Evolutionary conservation across 2,888 invertebrate species (phyloP).

Genomic region (Papilio demoleus): DNA sequence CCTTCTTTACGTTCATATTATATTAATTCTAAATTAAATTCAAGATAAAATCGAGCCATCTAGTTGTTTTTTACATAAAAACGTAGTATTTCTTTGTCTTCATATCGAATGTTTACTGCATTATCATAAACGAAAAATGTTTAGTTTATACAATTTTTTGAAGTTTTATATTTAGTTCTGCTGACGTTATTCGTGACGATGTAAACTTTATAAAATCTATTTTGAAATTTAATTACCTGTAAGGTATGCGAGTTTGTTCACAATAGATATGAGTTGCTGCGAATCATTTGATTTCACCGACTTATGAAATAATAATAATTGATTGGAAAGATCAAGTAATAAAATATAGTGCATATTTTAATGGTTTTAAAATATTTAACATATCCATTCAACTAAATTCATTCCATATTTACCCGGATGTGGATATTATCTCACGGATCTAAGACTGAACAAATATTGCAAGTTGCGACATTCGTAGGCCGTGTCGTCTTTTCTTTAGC

Average conservation of each 20-base stretch:
- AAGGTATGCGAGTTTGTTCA: slow-evolving; percentile 1
- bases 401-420: slow-evolving; percentile 27
- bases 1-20: too few relatives aligned
- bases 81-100: slow-evolving; percentile 1
- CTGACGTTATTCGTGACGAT: slow-evolving; percentile 26
- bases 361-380: neutral
- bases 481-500: neutral
- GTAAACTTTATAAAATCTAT: slow-evolving; percentile 15
- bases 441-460: slow-evolving; percentile 2
- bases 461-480: slow-evolving; percentile 15
- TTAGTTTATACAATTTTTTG: slow-evolving; percentile 24
- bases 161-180: slow-evolving; percentile 22
- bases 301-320: neutral
- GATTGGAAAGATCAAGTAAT: too few relatives aligned
- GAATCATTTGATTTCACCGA: neutral
- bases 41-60: too few relatives aligned
- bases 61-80: too few relatives aligned
- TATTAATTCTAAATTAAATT: too few relatives aligned
- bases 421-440: slow-evolving; percentile 19
- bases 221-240: slow-evolving; percentile 15
- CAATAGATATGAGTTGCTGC: neutral
- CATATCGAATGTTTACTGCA: slow-evolving; percentile 41
- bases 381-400: slow-evolving; percentile 14
- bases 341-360: neutral
- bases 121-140: slow-evolving; percentile 50